Evolutionary conservation across 2,113 vertebrate species (phyloP), one percentile per base, ranked within the genome.

Genomic region (Entomyzon cyanotis): DNA sequence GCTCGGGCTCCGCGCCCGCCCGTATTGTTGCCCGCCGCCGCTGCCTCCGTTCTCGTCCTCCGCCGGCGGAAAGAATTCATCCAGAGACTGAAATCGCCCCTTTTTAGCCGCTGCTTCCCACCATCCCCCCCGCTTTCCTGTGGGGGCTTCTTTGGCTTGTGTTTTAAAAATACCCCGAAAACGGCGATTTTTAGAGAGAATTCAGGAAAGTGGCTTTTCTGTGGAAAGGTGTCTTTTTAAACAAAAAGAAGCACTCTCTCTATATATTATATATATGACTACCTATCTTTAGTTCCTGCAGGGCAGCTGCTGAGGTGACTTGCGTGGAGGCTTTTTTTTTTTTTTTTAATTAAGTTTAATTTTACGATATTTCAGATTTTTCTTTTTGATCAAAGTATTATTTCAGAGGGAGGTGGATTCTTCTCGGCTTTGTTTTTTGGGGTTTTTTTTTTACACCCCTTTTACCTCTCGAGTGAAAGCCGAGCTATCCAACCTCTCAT

Each of bases 191-290:
- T 83, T 79, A 71, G 58, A 71, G 63, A 84, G 59, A n/a, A 62
- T 84, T 82, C 79, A 44, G 70, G 83, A 87, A 84, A 94, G 90
- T 84, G 81, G 95, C 87, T 93, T 84, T 84, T 73, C 84, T 41
- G 77, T 87, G 90, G 92, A 77, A 93, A 94, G 94, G 73, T 84
- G 92, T 84, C 68, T 62, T 84, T 94, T 91, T 81, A 81, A 95
- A 93, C 90, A 92, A 73, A 77, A 95, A 90, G 82, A 63, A 85
- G 47, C 88, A 74, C 78, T 78, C 67, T 62, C 0, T 95, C 1
- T 73, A 17, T 93, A 5, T 79, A 14, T 55, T 67, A 30, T 44
- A 58, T 68, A 47, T 68, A 27, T 41, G 50, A 37, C 79, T 94
- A 90, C 70, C 79, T 78, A 24, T 52, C 75, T 64, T 63, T 70